Base-by-base conservation (phyloP, 2,797 vertebrate genomes). In the Sarcoramphus papa region DNA sequence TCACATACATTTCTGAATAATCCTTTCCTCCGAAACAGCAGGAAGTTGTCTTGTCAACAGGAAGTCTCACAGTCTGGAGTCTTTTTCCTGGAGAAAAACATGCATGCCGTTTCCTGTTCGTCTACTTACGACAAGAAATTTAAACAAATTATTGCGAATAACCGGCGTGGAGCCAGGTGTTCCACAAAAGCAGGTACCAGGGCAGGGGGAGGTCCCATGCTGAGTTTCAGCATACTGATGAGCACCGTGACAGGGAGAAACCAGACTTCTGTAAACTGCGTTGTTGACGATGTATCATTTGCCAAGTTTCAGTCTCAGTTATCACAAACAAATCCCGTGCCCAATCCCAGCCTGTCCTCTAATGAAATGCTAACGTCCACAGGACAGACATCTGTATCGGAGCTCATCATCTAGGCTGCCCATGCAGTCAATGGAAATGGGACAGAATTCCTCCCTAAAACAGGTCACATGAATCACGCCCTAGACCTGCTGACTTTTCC, bases 1-100 rank as follows among this genome's bases (percentile, higher is more conserved):
- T 99, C 96, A 99, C 99, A 7, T 98, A 99, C 86, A 99, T 98
- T 90, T 99, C 99, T 45, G 98, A 98, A 97, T 99, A 99, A 97
- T 99, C 98, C 15, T 98, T 98, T 82, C 99, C 99, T 67, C 99
- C 99, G 2, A 99, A 99, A 93, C 99, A 99, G 96, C 99, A 99
- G 4, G 99, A 99, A 37, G 99, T 99, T 69, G 98, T 99, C 92
- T 99, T 99, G 43, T 95, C 98, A 54, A 98, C 98, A 0, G 99
- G 99, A 72, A 99, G 96, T 86, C 98, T 98, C 84, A 99, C 98
- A 0, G 98, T 99, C 97, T 98, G 99, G 28, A 99, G 97, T 76
- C 98, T 97, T 95, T 98, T 98, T 91, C 99, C 99, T 99, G 74
- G 47, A 92, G 85, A 89, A 93, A 97, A 73, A 85, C 35, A 93